These are phyloP conservation scores for Gryon sp. DNA, from an alignment of 1,140 invertebrate species.

Conservation along the genomic window DNA sequence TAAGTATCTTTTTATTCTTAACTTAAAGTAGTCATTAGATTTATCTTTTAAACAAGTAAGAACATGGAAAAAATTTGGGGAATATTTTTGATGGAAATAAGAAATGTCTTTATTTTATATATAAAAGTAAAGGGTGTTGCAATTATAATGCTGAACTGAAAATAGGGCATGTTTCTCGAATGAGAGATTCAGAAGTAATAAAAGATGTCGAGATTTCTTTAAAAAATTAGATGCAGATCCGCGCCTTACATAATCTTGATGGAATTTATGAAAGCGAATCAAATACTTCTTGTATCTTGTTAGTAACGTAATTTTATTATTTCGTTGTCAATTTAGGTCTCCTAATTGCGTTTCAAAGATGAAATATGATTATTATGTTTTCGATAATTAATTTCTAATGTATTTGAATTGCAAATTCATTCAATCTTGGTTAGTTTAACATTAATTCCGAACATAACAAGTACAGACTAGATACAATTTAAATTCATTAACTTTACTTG, in stretches of 20 bases:
- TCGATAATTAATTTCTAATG: not conserved
- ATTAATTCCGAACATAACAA: not conserved
- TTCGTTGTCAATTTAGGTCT: conserved; percentile 1
- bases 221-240: conserved; percentile 11
- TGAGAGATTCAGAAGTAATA: conserved; percentile 25
- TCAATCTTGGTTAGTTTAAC: not conserved
- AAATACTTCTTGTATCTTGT: conserved; percentile 6
- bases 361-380: not conserved
- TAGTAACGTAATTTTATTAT: conserved; percentile 11
- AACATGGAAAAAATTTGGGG: no score
- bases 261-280: not conserved
- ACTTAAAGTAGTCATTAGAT: no score
- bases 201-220: conserved; percentile 10
- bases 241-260: conserved; percentile 8
- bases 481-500: no score
- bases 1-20: no score
- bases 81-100: no score
- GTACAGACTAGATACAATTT: no score
- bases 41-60: no score
- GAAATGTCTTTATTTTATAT: no score
- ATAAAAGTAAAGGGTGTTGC: conserved; percentile 4
- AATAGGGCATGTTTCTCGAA: conserved; percentile 29
- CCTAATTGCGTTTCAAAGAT: not conserved
- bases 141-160: conserved; percentile 31
- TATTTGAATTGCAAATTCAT: conserved; percentile 2